Evolutionary conservation across 2,888 invertebrate genomes (phyloP), one percentile per base, ranked within the genome.

Genomic region (Microctonus hyperodae): DNA sequence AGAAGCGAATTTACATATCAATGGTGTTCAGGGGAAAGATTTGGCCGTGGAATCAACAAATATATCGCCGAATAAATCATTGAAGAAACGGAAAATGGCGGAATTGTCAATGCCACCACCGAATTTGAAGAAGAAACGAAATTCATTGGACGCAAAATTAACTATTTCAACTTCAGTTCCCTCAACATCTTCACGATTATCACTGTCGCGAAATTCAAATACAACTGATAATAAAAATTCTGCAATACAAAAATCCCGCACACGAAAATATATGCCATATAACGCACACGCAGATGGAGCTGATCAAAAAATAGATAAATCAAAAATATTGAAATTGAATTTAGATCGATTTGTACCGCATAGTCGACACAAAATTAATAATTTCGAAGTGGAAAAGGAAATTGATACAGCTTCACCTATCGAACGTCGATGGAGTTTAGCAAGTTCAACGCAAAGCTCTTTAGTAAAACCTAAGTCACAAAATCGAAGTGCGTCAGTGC

Each of bases 121-220:
- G 76, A 90, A 89, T 77, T 85, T 87, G 16, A 92, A 91, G 83
- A 91, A 90, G 77, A 91, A 90, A 84, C 88, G 88, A 84, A 89
- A 89, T 78, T 86, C 90, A 63, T 85, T 88, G 63, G 86, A 87
- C 75, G 44, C 44, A 35, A 11, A 11, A n/a, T 13, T 53, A 25
- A 23, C 25, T 88, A 89, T 75, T 88, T 87, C 74, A 86, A 81
- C 85, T 67, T 74, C 85, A 69, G 83, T 64, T 87, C 88, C 33
- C 88, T 87, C 76, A 89, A 88, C 64, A 88, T 89, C 69, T 83
- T 86, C 83, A 71, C 69, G 80, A 65, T 85, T 86, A 64, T 84
- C 85, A 71, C 80, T 86, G 71, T 83, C 81, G 74, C 74, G 72
- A 63, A 85, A 88, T 82, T 83, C 85, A 67, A 88, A 89, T 66